Base-by-base conservation (phyloP, 1,140 invertebrate species). In the Asobara japonica region DNA sequence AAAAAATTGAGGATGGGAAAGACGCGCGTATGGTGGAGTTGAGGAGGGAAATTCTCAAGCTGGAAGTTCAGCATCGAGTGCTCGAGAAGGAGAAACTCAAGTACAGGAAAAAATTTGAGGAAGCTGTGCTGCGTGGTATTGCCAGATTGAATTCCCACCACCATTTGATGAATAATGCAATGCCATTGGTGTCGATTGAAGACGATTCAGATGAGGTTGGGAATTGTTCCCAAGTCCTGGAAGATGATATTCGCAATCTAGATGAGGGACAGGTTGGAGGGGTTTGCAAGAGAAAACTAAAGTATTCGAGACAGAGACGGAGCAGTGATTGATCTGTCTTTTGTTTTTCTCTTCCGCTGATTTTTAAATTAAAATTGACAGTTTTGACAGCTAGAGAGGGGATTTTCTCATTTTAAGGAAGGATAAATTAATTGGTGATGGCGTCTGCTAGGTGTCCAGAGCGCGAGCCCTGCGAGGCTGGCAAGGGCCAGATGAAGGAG, bases 51-150 rank as follows among this genome's bases (percentile, higher is more conserved):
- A 72, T 74, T 25, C 22, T 31, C 1, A 45, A 71, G 51, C 61
- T 79, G 60, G 74, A 78, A 27, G 16, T 68, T 16, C 61, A 75
- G 62, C 72, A 76, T n/a, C 71, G 56, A 7, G 64, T 72, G 51
- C 65, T 79, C 51, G 76, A 74, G 45, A 65, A 73, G 38, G 76
- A 78, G 65, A 76, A 72, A 22, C 30, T 31, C 1, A 71, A 67
- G 16, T 79, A 75, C 36, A 45, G 69, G 36, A 73, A 68, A 16
- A 62, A 62, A 62, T 62, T 62, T 4, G 60, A 62, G 27, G 60
- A 62, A 27, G 60, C n/a, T 2, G 29, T 62, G 11, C 1, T n/a
- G n/a, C 60, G 60, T 62, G 60, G 60, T 16, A 62, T 62, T 11
- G 29, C 60, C n/a, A 62, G 29, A 62, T 62, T 62, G 18, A 62